These are phyloP conservation scores for Plectropomus leopardus DNA, from an alignment of 2,113 vertebrate genomes.

Conservation along the genomic window DNA sequence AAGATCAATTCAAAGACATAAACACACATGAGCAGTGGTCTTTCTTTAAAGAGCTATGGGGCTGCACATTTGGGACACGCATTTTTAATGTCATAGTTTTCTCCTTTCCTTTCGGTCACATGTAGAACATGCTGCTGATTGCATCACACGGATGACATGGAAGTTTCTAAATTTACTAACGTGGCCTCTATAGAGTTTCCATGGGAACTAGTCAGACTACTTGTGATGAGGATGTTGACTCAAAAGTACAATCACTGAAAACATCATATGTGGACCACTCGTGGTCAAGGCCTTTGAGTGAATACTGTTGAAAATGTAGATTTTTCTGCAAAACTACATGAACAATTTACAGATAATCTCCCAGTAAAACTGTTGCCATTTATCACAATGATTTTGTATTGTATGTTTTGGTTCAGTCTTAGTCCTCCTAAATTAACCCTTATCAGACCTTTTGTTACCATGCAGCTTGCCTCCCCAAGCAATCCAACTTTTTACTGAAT, in stretches of 20 bases:
- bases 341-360: not conserved
- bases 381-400: not conserved
- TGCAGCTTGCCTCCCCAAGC: conserved; percentile 6
- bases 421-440: not conserved
- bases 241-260: conserved; percentile 59
- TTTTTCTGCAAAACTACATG: not conserved
- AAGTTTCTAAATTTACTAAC: conserved; percentile 80
- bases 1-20: conserved; percentile 28
- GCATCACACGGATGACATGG: conserved; percentile 77
- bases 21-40: conserved; percentile 11
- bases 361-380: not conserved
- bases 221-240: conserved; percentile 69
- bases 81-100: conserved; percentile 38
- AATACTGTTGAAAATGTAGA: not conserved
- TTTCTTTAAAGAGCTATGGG: not conserved
- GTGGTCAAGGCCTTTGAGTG: not conserved
- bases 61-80: conserved; percentile 36
- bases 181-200: conserved; percentile 83
- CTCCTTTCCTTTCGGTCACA: conserved; percentile 40
- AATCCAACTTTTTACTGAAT: not conserved
- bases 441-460: conserved; percentile 1
- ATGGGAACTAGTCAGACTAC: conserved; percentile 81
- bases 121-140: conserved; percentile 71
- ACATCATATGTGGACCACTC: conserved; percentile 32
- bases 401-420: not conserved